Evolutionary conservation across 2,797 vertebrate genomes (phyloP), one percentile per base, ranked within the genome.

Genomic region (Bovichtus variegatus): DNA sequence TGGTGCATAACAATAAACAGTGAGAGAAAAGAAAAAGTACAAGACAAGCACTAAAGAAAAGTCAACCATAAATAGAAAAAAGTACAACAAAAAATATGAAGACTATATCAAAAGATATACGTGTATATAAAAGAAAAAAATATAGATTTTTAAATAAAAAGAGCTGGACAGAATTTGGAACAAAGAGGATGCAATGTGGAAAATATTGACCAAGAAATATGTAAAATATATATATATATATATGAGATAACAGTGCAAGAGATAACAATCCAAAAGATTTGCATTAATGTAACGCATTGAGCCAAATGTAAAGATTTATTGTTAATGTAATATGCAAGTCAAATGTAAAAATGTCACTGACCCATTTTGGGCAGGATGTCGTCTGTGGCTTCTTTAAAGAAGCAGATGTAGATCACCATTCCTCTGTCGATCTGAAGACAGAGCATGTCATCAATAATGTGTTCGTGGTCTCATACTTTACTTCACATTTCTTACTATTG

Each of bases 381-480:
- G 50, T 96, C 95, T 76, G 95, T 93, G 67, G 97, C 96, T 83
- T 96, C 97, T 95, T 97, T 98, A 83, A 97, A 98, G 94, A 99
- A 99, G 80, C 98, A 98, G 86, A 99, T 83, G 58, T 98, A 99
- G 86, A 99, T 95, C 86, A 99, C 95, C 92, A 97, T 95, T 40
- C 97, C 98, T 91, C 95, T 96, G 40, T 95, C 91, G 82, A 99
- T 95, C 98, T 99, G 89, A 1, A 6, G 84, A 76, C 82, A 89
- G 82, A 85, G 43, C 1, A 4, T 4, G 4, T 51, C 34, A 21
- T 50, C 9, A n/a, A 1, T 4, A 9, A 25, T 38, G 11, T 3
- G 9, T 43, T 43, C 13, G 40, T 13, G 13, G 8, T 29, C 23
- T 29, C 18, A 29, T 19, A 8, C 16, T 19, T 9, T 13, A 34